Base-by-base conservation (phyloP, 2,888 invertebrate species). In the Mesoligia furuncula region DNA sequence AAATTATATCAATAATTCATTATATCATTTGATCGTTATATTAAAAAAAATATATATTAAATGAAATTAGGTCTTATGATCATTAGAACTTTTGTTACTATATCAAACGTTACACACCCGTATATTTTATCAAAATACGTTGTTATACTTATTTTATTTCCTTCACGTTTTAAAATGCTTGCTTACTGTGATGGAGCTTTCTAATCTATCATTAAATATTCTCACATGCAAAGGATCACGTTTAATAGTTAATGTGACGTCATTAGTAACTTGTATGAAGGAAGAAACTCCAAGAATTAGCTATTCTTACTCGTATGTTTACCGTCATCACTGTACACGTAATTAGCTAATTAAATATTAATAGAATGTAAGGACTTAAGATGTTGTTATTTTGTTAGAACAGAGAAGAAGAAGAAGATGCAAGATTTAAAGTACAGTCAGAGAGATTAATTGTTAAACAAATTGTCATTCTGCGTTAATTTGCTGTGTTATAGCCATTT, bases 291-390 rank as follows among this genome's bases (percentile, higher is more conserved):
- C 85, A 87, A 88, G 87, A 88, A 88, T 92, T 92, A 89, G 81
- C 78, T 85, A 84, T 91, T 91, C 89, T 91, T 92, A 87, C 86
- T 83, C 85, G 76, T 79, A 79, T 87, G 87, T 86, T 83, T 81
- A 83, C 87, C 86, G 51, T 76, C 87, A 81, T 45, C 75, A n/a
- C 54, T 75, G 57, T 42, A 48, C 85, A 85, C 76, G 85, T 91
- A 91, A 93, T 92, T 91, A 92, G 86, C 70, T 77, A 57, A 87
- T 93, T 69, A 87, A 92, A 88, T 90, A 93, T 93, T 90, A 83
- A 92, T 74, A 42, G 0, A 15, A 36, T 59, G 7, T 54, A 13
- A 45, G 24, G 17, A 48, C n/a, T 54, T 57, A 51, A 66, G 42
- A 20, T 66, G n/a, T 39, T 39, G 4, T 36, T n/a, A n/a, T 17